These are phyloP conservation scores for Seriola dumerili DNA, from an alignment of 2,113 vertebrate genomes.

Conservation along the genomic window DNA sequence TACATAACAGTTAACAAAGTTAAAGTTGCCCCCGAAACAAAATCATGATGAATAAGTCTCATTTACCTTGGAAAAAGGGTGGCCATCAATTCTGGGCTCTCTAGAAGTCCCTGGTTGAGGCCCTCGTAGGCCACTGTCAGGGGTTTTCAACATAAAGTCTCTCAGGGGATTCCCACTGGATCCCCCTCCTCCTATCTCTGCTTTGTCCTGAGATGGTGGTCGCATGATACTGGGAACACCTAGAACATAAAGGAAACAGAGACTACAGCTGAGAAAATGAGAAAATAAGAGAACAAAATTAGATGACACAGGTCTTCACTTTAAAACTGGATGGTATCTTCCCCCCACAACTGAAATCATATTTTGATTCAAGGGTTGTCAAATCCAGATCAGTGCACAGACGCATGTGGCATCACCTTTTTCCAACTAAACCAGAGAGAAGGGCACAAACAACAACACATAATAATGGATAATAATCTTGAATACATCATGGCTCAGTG, in stretches of 20 bases:
- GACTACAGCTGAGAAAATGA: background rate
- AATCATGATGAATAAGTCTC: background rate
- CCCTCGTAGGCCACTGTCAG: conserved; percentile 11
- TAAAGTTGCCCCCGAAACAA: background rate
- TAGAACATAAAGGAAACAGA: conserved; percentile 27
- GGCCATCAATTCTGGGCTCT: conserved; percentile 38
- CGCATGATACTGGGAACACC: conserved; percentile 71
- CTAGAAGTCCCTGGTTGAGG: conserved; percentile 1
- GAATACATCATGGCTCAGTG: background rate
- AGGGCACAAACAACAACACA: too few species aligned
- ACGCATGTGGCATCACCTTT: too few species aligned
- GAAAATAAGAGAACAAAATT: background rate
- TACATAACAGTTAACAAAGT: background rate
- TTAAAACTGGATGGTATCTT: background rate
- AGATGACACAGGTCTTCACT: background rate
- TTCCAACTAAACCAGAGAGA: background rate
- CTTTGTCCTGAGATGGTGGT: conserved; percentile 55
- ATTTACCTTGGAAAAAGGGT: conserved; percentile 79
- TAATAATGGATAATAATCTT: background rate
- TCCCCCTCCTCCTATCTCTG: conserved; percentile 15
- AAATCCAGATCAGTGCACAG: too few species aligned
- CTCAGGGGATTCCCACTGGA: conserved; percentile 74
- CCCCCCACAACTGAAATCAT: too few species aligned
- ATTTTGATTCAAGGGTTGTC: too few species aligned
- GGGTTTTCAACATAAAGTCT: conserved; percentile 84